Base-by-base conservation (phyloP, 1,140 invertebrate species). In the Druon quercuslanigerum region DNA sequence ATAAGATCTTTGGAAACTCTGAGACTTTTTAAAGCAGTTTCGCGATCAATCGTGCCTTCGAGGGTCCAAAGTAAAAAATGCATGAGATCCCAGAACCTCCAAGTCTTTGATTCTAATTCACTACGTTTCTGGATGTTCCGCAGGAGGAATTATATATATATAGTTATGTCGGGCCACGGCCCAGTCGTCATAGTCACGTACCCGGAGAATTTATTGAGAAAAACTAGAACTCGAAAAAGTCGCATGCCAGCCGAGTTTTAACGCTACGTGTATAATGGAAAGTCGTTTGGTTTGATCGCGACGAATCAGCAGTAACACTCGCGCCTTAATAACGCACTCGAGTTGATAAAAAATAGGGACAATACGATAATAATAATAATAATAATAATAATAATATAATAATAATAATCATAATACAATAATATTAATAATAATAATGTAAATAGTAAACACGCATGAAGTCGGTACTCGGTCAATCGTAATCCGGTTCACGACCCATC, bases 381-480 rank as follows among this genome's bases (percentile, higher is more conserved):
- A 77, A 77, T 60, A 72, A 82, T 79, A 25, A 25, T 82, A 83
- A 87, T 86, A 84, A 79, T 86, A 79, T 85, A 79, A 79, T 82
- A 78, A 85, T 86, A 84, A 86, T 81, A 79, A 83, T 83, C 78
- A 87, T 86, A 85, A 85, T 85, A 85, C 83, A 86, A 82, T 83
- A 86, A 87, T 80, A 79, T 82, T 83, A 80, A 87, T 86, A 85
- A 87, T 86, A 85, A 85, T 85, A 85, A 85, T 87, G 82, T 83
- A 85, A 87, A 88, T 89, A 84, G 84, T 85, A 89, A 89, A 88
- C 89, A 90, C 88, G 88, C 86, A 87, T 78, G 83, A 86, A 88
- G 76, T 84, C 87, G 84, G 77, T 77, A 81, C 80, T 60, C 78
- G 79, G 78, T 74, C 46, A 66, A 75, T 74, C 71, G 60, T 77